phyloP scores from a whole-genome alignment of 2,113 vertebrate genomes.

The Prunella fulvescens region DNA sequence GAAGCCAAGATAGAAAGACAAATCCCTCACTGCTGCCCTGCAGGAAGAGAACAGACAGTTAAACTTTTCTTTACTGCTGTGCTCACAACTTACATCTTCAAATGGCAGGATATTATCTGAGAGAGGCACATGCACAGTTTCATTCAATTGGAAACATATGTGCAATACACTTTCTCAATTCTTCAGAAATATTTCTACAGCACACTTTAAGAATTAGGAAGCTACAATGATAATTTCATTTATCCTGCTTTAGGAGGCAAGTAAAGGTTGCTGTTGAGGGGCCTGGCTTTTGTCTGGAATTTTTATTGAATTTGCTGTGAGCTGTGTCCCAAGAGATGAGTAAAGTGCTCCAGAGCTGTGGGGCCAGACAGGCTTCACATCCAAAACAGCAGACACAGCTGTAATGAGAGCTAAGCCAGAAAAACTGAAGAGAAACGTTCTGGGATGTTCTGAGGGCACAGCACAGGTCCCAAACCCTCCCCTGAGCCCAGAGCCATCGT shows the following conservation, averaged over 20 bases:
- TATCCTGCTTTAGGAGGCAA: background rate
- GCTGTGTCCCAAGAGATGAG: background rate
- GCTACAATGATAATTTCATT: background rate
- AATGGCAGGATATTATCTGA: background rate
- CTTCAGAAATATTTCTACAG: background rate
- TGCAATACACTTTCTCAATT: background rate
- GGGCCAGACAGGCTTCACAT: background rate
- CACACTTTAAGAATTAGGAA: background rate
- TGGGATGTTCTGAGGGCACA: background rate
- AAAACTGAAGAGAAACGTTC: background rate
- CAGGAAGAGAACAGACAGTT: background rate
- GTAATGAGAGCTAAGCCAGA: background rate
- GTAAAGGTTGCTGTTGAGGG: background rate
- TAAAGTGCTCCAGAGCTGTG: fast-evolving
- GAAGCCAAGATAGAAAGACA: background rate
- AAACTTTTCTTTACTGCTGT: background rate
- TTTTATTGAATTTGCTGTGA: background rate
- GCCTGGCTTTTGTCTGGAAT: background rate
- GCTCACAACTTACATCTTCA: background rate
- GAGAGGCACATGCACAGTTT: background rate
- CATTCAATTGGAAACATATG: background rate
- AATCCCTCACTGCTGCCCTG: background rate
- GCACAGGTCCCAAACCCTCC: background rate
- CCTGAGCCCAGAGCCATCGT: background rate
- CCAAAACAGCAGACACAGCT: background rate